A percentile compares a stretch with the other conserved stretches of the same genome.
Conservation (phyloP, 2,113 vertebrate species). For the Cisticola juncidis region DNA sequence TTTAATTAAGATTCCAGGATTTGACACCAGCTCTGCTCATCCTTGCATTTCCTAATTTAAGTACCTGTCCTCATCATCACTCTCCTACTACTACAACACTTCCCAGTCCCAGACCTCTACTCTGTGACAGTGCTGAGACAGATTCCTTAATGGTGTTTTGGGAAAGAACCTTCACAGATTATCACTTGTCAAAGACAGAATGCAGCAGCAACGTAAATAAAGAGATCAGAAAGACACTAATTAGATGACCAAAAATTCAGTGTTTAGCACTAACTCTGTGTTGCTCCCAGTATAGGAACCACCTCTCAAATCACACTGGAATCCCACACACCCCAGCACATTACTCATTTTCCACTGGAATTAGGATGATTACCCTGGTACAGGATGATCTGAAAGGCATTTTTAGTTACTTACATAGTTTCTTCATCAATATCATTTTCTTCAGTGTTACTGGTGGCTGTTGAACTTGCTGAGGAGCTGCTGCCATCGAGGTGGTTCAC, state of each 20-base stretch:
- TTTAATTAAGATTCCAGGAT: background rate
- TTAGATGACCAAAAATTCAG: background rate
- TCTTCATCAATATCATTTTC: slow-evolving; percentile 99
- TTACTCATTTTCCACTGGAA: background rate
- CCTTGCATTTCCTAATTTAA: background rate
- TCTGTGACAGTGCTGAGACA: background rate
- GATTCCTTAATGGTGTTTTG: background rate
- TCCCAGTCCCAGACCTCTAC: background rate
- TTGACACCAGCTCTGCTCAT: background rate
- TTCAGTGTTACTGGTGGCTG: slow-evolving; percentile 97
- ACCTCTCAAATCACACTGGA: background rate
- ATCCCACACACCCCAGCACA: background rate
- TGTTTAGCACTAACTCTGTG: background rate
- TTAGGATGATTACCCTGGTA: background rate
- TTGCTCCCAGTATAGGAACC: background rate
- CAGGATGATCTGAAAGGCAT: background rate
- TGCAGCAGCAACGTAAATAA: background rate
- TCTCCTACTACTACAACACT: background rate
- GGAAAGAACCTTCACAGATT: slow-evolving; percentile 8
- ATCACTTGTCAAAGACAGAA: slow-evolving; percentile 18
- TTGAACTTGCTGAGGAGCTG: slow-evolving; percentile 96
- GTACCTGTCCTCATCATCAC: background rate
- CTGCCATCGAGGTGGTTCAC: slow-evolving; percentile 93
- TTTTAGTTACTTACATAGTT: slow-evolving; percentile 86
- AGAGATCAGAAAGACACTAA: background rate